A percentile compares a stretch with the other conserved stretches of the same genome.
These are phyloP conservation scores for Plusia festucae DNA, from an alignment of 2,888 invertebrate genomes.

Conservation along the genomic window DNA sequence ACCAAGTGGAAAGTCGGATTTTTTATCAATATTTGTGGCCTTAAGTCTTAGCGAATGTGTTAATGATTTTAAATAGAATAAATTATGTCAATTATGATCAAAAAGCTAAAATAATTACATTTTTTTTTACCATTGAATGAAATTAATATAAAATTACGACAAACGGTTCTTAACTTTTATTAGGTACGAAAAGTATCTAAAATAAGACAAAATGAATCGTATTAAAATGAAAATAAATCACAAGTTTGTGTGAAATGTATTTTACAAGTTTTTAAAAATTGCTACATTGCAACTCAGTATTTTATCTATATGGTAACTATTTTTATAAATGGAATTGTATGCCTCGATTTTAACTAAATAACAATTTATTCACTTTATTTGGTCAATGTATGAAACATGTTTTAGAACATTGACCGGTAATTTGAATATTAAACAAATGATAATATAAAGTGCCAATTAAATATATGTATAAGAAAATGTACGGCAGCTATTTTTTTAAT, in stretches of 20 bases:
- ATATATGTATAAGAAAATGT: conserved; percentile 22
- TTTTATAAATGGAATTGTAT: conserved; percentile 43
- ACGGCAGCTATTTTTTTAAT: conserved; percentile 65
- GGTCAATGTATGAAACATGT: conserved; percentile 8
- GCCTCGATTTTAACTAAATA: conserved; percentile 46
- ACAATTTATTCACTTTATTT: conserved; percentile 9
- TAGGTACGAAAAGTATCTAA: conserved; percentile 47
- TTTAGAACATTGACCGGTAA: conserved; percentile 9
- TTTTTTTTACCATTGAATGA: not conserved
- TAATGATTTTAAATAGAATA: not conserved
- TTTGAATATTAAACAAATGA: conserved; percentile 27
- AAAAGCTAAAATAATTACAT: not conserved
- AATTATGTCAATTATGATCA: not conserved
- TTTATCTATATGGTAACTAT: conserved; percentile 53
- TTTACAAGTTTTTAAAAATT: conserved; percentile 18
- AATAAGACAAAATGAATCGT: conserved; percentile 48
- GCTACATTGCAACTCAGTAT: conserved; percentile 38
- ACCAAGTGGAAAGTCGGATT: too few species aligned
- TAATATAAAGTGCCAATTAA: conserved; percentile 54
- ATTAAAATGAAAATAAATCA: conserved; percentile 16
- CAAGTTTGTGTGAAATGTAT: conserved; percentile 8
- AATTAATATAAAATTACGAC: conserved; percentile 4
- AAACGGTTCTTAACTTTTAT: conserved; percentile 39
- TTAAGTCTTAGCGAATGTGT: not conserved
- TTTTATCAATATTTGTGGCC: too few species aligned